These are phyloP conservation scores for Phalacrocorax aristotelis DNA, from an alignment of 2,113 vertebrate genomes.

Conservation along the genomic window DNA sequence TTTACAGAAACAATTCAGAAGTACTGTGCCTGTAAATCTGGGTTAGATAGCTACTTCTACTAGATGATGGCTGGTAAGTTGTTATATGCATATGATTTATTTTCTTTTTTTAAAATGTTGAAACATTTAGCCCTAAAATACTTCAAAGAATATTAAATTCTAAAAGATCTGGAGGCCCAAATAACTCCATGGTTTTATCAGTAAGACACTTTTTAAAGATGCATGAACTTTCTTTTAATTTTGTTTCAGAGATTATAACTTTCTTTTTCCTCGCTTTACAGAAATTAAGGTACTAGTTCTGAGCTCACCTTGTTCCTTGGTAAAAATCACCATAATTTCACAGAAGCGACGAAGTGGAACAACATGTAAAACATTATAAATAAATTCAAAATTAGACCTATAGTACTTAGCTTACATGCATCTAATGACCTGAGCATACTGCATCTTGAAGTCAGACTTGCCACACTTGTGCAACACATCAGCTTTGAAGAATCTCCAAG, in stretches of 20 bases:
- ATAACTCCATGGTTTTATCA: not conserved
- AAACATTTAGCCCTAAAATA: not conserved
- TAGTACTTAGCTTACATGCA: accelerated
- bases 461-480: not conserved
- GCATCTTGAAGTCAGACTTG: not conserved
- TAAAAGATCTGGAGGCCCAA: not conserved
- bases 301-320: not conserved
- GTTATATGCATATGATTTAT: not conserved
- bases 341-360: not conserved
- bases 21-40: not conserved
- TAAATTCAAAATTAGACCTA: not conserved
- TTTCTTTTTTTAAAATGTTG: not conserved
- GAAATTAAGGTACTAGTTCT: not conserved
- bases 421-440: not conserved
- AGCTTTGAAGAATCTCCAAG: not conserved
- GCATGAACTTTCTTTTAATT: not conserved
- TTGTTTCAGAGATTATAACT: not conserved
- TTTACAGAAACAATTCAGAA: not conserved
- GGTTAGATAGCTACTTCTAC: not conserved
- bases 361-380: not conserved
- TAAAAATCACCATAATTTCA: not conserved
- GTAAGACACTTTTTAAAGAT: not conserved
- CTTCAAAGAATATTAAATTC: not conserved
- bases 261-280: not conserved
- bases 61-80: not conserved